Percentiles rank a stretch among this genome's conserved stretches.
Evolutionary conservation across 2,113 vertebrate species (phyloP).

Genomic region (Recurvirostra avosetta): DNA sequence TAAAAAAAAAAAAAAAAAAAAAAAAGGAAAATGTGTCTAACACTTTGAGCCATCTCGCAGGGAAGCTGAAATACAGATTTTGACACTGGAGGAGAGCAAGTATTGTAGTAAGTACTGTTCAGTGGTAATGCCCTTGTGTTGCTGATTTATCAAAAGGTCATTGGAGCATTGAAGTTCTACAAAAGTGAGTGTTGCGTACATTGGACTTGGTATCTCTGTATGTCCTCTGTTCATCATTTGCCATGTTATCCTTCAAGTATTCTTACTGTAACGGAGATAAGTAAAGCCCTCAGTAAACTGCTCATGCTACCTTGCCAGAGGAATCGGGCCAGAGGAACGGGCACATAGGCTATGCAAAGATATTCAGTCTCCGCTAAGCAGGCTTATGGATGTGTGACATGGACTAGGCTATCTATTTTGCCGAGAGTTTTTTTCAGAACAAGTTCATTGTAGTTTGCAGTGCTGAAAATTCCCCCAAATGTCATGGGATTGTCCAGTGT

Average conservation of each 20-base stretch:
- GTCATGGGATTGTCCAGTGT: background rate
- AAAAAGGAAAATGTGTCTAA: background rate
- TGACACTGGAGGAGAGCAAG: background rate
- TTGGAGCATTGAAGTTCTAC: background rate
- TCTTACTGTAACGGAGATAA: background rate
- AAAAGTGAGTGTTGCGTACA: accelerated
- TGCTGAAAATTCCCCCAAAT: background rate
- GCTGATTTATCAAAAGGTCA: background rate
- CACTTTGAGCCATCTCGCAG: background rate
- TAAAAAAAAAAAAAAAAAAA: background rate
- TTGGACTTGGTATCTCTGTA: background rate
- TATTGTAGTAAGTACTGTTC: background rate
- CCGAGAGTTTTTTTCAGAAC: background rate
- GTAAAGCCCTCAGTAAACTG: background rate
- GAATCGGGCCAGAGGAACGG: background rate
- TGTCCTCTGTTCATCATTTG: background rate
- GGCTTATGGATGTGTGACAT: background rate
- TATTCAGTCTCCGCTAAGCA: background rate
- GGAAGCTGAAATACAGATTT: background rate
- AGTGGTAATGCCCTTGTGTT: background rate
- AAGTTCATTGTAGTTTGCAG: background rate
- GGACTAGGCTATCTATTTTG: background rate
- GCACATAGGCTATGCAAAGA: background rate
- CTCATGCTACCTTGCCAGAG: accelerated
- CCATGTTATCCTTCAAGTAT: background rate